Conservation (phyloP, 2,888 invertebrate genomes). For the Hedya salicella region DNA sequence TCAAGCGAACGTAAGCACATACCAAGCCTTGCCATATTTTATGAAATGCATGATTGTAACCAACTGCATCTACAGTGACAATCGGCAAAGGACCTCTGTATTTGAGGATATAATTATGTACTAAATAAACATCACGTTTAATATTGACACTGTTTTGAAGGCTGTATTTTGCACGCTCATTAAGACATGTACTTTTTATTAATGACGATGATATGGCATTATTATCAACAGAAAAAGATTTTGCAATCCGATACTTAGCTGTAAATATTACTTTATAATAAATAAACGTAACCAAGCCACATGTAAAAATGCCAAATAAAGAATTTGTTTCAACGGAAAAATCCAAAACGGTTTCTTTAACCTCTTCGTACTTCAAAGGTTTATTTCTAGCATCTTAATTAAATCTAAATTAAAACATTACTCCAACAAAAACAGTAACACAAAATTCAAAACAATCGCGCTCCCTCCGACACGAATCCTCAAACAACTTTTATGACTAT, state of each 20-base stretch:
- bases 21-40: not conserved
- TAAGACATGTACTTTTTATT: no score
- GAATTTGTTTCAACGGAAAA: not conserved
- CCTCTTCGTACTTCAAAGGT: not conserved
- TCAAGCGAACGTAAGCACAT: not conserved
- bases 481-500: constrained; percentile 42
- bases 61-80: not conserved
- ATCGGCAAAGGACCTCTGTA: no score
- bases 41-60: not conserved
- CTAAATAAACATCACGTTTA: no score
- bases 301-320: no score
- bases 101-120: no score
- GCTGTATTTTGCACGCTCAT: no score
- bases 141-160: no score
- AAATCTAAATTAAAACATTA: constrained; percentile 13
- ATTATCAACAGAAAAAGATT: no score
- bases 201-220: no score
- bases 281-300: no score
- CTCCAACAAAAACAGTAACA: constrained; percentile 32
- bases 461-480: constrained; percentile 23
- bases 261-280: no score
- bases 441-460: constrained; percentile 23
- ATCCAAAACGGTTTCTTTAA: not conserved
- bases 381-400: constrained; percentile 20
- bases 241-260: no score